These are phyloP conservation scores for Pimephales promelas DNA, from an alignment of 2,113 vertebrate genomes.

Conservation along the genomic window DNA sequence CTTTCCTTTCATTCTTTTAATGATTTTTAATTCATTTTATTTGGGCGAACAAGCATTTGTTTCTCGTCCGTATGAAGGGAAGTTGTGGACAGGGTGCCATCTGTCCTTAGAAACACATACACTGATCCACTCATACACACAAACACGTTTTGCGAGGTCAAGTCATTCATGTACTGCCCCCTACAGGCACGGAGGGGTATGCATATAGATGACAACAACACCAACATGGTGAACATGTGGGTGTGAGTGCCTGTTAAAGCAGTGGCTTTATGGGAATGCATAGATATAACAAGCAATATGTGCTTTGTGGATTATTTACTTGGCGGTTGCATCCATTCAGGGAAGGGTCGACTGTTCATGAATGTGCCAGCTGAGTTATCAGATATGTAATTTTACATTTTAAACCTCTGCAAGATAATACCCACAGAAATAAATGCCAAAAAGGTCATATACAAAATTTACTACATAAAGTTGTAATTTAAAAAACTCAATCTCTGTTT, in stretches of 20 bases:
- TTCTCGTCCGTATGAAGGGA: constrained; percentile 36
- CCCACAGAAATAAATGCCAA: constrained; percentile 29
- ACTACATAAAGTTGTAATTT: neutral
- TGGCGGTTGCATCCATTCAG: neutral
- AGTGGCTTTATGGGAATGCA: constrained; percentile 15
- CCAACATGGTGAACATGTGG: neutral
- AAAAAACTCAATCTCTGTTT: too few relatives aligned
- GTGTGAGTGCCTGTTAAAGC: constrained; percentile 11
- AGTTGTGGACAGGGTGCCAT: neutral
- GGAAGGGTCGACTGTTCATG: constrained; percentile 2
- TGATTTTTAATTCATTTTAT: constrained; percentile 21
- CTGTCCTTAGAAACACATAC: neutral
- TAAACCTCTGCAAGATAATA: constrained; percentile 6
- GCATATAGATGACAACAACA: neutral
- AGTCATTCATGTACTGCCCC: constrained; percentile 12
- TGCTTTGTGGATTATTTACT: neutral
- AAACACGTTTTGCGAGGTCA: constrained; percentile 23
- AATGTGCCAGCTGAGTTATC: constrained; percentile 18
- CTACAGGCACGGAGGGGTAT: constrained; percentile 26
- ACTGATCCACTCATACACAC: constrained; percentile 10
- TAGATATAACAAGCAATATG: constrained; percentile 33
- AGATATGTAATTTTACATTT: neutral
- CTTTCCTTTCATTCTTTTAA: constrained; percentile 7
- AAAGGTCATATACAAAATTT: constrained; percentile 13
- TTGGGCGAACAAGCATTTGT: constrained; percentile 25